Evolutionary conservation across 2,113 vertebrate species (phyloP).

Genomic region (Nothocercus julius): DNA sequence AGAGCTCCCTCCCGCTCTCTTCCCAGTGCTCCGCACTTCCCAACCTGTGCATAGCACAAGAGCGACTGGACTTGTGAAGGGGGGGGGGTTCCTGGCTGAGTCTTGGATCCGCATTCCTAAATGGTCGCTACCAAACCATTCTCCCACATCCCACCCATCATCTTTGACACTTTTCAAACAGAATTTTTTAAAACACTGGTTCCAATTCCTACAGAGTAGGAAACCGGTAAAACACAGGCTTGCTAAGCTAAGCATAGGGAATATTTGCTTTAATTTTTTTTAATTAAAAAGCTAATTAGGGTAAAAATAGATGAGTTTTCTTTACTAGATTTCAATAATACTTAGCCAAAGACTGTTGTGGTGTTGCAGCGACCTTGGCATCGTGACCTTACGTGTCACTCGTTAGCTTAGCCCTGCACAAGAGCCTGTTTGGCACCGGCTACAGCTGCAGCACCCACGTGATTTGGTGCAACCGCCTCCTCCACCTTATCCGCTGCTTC

Average conservation of each 20-base stretch:
- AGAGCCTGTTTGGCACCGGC: neutral
- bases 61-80: neutral
- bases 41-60: neutral
- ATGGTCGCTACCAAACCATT: neutral
- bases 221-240: neutral
- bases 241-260: neutral
- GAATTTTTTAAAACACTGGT: neutral
- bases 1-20: neutral
- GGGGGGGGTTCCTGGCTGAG: neutral
- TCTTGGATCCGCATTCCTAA: neutral
- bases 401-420: neutral
- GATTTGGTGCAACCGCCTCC: slow-evolving; percentile 10
- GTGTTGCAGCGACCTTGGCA: neutral
- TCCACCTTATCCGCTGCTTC: neutral
- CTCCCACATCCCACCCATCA: neutral
- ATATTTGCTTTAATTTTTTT: neutral
- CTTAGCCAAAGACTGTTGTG: neutral
- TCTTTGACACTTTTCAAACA: neutral
- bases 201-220: neutral
- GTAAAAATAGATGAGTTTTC: neutral
- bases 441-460: neutral
- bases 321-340: neutral
- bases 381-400: neutral
- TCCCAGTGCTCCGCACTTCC: fast-evolving
- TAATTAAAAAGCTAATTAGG: neutral